Conservation (phyloP, 53 echinoderm and acorn worm genomes). For the Crossaster papposus region DNA sequence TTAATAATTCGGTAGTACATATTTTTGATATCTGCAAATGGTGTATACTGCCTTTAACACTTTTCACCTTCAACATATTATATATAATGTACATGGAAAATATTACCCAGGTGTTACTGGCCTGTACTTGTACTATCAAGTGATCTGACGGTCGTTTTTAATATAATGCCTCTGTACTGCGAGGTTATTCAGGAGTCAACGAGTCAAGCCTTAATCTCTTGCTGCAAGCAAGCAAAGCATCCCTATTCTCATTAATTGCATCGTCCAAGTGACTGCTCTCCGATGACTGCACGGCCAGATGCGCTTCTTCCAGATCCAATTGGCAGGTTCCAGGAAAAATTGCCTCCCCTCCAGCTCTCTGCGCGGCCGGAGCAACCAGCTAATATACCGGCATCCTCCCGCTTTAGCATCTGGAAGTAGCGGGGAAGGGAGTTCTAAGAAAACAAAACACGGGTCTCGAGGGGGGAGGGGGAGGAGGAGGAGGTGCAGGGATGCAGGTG, state of each 20-base stretch:
- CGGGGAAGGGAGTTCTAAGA: background rate
- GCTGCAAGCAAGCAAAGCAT: background rate
- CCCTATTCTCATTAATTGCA: conserved; percentile 24
- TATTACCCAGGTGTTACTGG: background rate
- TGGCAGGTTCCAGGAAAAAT: conserved; percentile 22
- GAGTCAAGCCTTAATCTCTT: background rate
- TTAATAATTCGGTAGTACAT: too few relatives aligned
- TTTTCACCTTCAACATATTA: too few relatives aligned
- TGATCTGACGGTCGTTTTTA: background rate
- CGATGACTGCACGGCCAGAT: conserved; percentile 9
- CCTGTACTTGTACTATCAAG: background rate
- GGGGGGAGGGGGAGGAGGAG: conserved; percentile 7
- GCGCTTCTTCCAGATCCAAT: conserved; percentile 41
- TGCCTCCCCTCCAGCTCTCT: background rate
- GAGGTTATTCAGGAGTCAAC: background rate
- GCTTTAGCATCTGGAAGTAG: conserved; percentile 12
- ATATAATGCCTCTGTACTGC: background rate
- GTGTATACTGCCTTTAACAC: too few relatives aligned
- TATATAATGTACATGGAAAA: too few relatives aligned
- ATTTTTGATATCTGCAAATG: too few relatives aligned
- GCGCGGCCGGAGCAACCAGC: background rate
- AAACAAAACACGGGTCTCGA: conserved; percentile 15
- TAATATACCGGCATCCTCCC: background rate
- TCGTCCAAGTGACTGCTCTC: conserved; percentile 12
- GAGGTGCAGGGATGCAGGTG: conserved; percentile 35